Percentiles rank a stretch among this genome's conserved stretches.
phyloP scores from a whole-genome alignment of 2,113 vertebrate genomes.

The Aptenodytes patagonicus region DNA sequence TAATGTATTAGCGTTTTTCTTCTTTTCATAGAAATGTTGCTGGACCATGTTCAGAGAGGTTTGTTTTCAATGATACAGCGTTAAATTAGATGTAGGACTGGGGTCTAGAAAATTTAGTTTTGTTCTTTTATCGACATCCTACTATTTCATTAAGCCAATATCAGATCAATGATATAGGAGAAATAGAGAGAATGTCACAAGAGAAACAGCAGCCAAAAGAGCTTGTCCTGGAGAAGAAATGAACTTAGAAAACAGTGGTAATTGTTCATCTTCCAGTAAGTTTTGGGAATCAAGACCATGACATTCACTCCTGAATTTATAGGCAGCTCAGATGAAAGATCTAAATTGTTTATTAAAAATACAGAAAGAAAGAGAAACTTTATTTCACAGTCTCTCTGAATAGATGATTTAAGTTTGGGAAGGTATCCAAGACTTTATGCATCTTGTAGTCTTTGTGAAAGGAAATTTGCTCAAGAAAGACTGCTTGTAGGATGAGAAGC shows the following conservation, averaged over 20 bases:
- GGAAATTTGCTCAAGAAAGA: not conserved
- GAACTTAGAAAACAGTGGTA: not conserved
- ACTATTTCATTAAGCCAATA: not conserved
- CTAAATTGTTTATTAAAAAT: slow-evolving; percentile 32
- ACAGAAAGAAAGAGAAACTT: not conserved
- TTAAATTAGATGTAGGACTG: not conserved
- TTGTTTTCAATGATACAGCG: not conserved
- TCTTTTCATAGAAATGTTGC: not conserved
- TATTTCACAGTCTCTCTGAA: slow-evolving; percentile 1
- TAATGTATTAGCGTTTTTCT: rapidly evolving
- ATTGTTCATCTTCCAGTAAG: slow-evolving; percentile 2
- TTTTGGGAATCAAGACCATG: not conserved
- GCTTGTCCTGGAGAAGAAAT: not conserved
- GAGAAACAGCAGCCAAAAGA: not conserved
- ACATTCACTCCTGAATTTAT: not conserved
- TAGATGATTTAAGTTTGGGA: not conserved
- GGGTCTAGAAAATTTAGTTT: not conserved
- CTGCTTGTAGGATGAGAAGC: not conserved
- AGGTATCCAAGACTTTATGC: not conserved
- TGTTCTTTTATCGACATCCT: not conserved
- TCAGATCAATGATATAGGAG: not conserved
- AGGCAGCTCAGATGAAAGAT: not conserved
- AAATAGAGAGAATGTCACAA: not conserved
- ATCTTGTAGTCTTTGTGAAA: not conserved
- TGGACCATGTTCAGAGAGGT: not conserved